Evolutionary conservation across 2,888 invertebrate genomes (phyloP).

Genomic region (Anthrax anthrax): DNA sequence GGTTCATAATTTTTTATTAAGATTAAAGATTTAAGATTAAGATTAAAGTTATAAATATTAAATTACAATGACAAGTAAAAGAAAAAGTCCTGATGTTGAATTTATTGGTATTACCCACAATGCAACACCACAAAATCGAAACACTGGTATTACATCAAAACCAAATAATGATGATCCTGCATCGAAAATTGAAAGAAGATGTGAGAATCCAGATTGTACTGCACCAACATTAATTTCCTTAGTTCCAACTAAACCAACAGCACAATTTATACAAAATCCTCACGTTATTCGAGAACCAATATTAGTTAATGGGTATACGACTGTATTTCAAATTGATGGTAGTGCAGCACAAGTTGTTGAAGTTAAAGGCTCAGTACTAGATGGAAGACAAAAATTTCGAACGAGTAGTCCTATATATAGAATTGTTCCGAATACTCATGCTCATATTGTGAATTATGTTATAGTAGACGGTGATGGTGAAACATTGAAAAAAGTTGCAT

Average conservation of each 20-base stretch:
- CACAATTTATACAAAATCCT: slow-evolving; percentile 21
- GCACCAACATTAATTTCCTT: slow-evolving; percentile 21
- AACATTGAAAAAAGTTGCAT: slow-evolving; percentile 24
- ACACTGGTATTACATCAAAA: not conserved
- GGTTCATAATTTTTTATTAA: too few species aligned
- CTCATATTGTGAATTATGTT: slow-evolving; percentile 30
- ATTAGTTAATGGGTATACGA: slow-evolving; percentile 27
- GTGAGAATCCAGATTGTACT: slow-evolving; percentile 20
- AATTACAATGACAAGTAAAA: too few species aligned
- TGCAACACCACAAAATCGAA: not conserved
- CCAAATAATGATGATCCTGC: not conserved
- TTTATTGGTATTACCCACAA: not conserved
- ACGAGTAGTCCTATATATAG: slow-evolving; percentile 21
- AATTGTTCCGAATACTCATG: slow-evolving; percentile 30
- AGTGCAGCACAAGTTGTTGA: slow-evolving; percentile 15
- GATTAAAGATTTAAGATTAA: too few species aligned
- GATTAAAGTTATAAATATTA: too few species aligned
- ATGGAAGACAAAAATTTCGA: not conserved
- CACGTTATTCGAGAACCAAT: slow-evolving; percentile 23
- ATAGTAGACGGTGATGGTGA: slow-evolving; percentile 26
- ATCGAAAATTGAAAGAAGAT: slow-evolving; percentile 2
- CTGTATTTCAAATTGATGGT: slow-evolving; percentile 29
- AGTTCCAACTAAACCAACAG: slow-evolving; percentile 21
- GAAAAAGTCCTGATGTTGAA: not conserved
- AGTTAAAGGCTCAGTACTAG: not conserved